Conservation (phyloP, 2,113 vertebrate genomes). For the Gallinago jamesoni region DNA sequence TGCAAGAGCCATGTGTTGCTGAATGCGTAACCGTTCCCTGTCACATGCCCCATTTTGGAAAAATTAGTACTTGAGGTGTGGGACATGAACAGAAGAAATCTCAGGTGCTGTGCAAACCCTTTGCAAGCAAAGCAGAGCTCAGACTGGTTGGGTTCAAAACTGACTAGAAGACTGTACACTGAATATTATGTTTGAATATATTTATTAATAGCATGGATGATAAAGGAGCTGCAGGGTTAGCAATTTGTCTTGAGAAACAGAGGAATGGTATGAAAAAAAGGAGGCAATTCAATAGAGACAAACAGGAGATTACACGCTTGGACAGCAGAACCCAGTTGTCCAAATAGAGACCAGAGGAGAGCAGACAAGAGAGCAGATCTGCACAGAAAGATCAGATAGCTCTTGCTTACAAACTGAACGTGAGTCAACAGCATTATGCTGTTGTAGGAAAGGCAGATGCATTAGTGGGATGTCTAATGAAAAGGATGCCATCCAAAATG, state of each 20-base stretch:
- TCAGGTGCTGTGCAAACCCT: background rate
- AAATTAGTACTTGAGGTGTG: background rate
- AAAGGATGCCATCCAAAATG: background rate
- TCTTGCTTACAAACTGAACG: background rate
- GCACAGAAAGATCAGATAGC: background rate
- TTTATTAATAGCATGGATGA: background rate
- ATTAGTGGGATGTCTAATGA: background rate
- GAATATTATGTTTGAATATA: background rate
- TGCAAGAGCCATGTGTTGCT: background rate
- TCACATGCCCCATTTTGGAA: background rate
- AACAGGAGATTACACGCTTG: background rate
- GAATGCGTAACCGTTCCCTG: background rate
- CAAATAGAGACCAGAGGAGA: background rate
- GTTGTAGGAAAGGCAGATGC: background rate
- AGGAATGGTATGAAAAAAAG: background rate
- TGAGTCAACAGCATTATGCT: background rate
- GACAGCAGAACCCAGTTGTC: background rate
- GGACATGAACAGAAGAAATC: background rate
- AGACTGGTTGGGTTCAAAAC: background rate
- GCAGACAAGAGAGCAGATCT: background rate
- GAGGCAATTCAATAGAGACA: background rate
- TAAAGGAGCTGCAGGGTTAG: background rate
- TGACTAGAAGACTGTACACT: background rate
- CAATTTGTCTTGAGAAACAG: background rate
- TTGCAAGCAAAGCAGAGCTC: background rate